These are phyloP conservation scores for Nematostella vectensis DNA, from an alignment of 92 coral and sea anemone species.

Conservation along the genomic window DNA sequence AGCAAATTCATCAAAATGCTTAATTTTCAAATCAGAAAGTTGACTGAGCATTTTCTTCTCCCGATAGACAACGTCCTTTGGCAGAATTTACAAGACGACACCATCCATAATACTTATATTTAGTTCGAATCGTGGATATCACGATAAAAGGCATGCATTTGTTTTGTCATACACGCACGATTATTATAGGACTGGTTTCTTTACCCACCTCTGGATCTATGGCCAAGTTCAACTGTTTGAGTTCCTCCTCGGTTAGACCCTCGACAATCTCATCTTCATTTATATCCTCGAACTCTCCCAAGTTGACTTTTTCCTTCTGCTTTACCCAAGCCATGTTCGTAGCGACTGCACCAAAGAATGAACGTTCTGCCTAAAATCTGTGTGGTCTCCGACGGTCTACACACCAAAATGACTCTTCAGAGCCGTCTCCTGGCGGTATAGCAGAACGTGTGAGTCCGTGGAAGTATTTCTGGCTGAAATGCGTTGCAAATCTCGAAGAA, in stretches of 20 bases:
- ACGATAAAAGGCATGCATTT: too few species aligned
- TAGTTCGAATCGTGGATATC: too few species aligned
- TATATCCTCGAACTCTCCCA: slow-evolving; percentile 60
- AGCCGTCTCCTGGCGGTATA: not conserved
- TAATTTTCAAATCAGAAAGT: too few species aligned
- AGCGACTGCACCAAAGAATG: not conserved
- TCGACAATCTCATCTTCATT: slow-evolving; percentile 79
- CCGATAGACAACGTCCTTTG: too few species aligned
- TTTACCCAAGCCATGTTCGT: slow-evolving; percentile 66
- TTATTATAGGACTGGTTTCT: too few species aligned
- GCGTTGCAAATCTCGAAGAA: not conserved
- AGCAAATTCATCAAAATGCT: too few species aligned
- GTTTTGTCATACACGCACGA: too few species aligned
- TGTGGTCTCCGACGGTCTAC: not conserved
- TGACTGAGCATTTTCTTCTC: too few species aligned
- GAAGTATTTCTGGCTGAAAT: not conserved
- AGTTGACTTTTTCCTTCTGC: slow-evolving; percentile 47
- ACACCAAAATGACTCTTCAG: not conserved
- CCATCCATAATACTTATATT: too few species aligned
- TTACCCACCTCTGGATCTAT: slow-evolving; percentile 94
- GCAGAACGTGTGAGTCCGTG: slow-evolving; percentile 1
- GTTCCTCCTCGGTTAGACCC: slow-evolving; percentile 74
- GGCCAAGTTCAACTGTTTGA: slow-evolving; percentile 67
- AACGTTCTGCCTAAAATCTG: slow-evolving; percentile 4
- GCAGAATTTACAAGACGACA: too few species aligned